Percentiles rank a stretch among this genome's conserved stretches.
Evolutionary conservation across 2,797 vertebrate genomes (phyloP).

Genomic region (Potorous gilbertii): DNA sequence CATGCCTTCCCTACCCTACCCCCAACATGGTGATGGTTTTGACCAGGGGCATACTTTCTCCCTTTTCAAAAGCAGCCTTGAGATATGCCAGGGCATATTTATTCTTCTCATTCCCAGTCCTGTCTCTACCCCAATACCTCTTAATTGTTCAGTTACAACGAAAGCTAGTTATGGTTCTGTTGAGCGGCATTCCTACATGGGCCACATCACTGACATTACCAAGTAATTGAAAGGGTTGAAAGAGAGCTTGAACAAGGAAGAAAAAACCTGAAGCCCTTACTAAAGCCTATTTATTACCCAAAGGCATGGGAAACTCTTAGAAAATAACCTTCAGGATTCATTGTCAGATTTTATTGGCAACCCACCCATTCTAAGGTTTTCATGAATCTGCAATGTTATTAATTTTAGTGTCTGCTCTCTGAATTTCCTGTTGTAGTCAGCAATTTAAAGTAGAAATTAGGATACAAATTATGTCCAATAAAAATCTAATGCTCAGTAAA

Average conservation of each 20-base stretch:
- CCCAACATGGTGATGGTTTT: neutral
- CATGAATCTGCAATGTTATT: neutral
- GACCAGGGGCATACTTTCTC: neutral
- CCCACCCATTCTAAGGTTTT: neutral
- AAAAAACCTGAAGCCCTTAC: fast-evolving
- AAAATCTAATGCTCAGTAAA: neutral
- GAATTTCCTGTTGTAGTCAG: neutral
- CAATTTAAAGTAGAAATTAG: fast-evolving
- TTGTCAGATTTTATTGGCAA: neutral
- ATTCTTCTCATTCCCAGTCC: neutral
- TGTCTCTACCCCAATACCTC: neutral
- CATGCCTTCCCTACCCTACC: neutral
- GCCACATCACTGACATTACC: fast-evolving
- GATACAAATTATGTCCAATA: neutral
- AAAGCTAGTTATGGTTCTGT: neutral
- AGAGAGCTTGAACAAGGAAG: fast-evolving
- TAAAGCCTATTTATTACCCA: neutral
- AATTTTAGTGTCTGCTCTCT: neutral
- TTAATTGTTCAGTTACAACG: neutral
- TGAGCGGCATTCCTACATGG: neutral
- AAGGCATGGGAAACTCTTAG: neutral
- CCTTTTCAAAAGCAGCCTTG: neutral
- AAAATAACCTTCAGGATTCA: conserved; percentile 25
- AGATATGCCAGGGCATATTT: neutral
- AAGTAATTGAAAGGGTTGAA: fast-evolving